A percentile compares a stretch with the other conserved stretches of the same genome.
Conservation (phyloP, 2,888 invertebrate species). For the Microdon myrmicae region DNA sequence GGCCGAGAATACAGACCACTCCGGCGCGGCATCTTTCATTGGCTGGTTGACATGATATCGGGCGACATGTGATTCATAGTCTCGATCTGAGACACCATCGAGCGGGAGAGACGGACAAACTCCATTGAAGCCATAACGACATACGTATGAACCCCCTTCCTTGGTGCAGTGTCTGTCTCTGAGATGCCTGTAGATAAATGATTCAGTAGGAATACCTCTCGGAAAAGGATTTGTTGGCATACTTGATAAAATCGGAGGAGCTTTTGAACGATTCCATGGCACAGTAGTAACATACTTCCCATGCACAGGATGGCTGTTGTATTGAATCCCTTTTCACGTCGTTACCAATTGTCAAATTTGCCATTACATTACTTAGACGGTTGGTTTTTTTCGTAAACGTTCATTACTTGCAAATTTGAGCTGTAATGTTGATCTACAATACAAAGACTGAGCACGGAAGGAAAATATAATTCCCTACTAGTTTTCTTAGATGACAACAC, state of each 20-base stretch:
- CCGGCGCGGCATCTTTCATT: constrained; percentile 65
- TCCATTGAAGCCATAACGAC: constrained; percentile 87
- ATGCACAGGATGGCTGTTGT: constrained; percentile 57
- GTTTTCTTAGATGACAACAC: constrained; percentile 35
- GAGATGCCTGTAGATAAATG: constrained; percentile 73
- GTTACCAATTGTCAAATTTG: constrained; percentile 27
- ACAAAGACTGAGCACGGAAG: constrained; percentile 21
- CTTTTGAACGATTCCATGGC: constrained; percentile 71
- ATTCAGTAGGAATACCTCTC: background rate
- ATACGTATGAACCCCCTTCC: constrained; percentile 87
- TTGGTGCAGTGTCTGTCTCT: constrained; percentile 82
- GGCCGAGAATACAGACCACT: constrained; percentile 78
- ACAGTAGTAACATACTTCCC: constrained; percentile 75
- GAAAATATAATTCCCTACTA: constrained; percentile 28
- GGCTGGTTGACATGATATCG: constrained; percentile 71
- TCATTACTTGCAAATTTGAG: constrained; percentile 1
- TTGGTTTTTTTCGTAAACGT: constrained; percentile 1
- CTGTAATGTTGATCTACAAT: constrained; percentile 1
- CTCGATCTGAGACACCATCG: constrained; percentile 87
- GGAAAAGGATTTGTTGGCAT: constrained; percentile 52
- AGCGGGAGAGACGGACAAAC: constrained; percentile 88
- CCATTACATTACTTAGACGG: constrained; percentile 37
- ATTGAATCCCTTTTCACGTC: constrained; percentile 31
- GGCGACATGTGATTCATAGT: constrained; percentile 86
- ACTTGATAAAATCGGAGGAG: constrained; percentile 73